Percentiles rank a stretch among this genome's conserved stretches.
Conservation (phyloP, 2,113 vertebrate species). For the Pogona vitticeps region DNA sequence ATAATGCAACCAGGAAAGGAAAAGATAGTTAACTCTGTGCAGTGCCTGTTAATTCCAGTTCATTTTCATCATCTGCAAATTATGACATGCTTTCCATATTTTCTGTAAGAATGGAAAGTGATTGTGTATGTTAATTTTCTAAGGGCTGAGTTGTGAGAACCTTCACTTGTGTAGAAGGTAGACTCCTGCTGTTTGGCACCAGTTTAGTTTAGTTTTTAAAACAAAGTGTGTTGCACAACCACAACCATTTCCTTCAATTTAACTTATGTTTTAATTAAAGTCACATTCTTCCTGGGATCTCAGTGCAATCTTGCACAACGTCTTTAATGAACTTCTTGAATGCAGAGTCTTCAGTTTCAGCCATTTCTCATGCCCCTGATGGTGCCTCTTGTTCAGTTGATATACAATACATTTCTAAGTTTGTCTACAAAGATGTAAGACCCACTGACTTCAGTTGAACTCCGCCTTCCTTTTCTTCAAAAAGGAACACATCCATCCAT, state of each 20-base stretch:
- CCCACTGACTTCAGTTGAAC: background rate
- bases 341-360: background rate
- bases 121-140: background rate
- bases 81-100: background rate
- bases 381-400: background rate
- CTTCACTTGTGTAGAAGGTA: background rate
- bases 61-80: background rate
- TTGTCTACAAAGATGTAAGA: background rate
- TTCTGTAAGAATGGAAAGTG: background rate
- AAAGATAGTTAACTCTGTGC: background rate
- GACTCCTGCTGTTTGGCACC: background rate
- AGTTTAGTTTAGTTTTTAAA: background rate
- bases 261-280: background rate
- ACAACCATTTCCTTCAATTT: background rate
- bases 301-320: background rate
- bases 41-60: background rate
- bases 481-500: too few relatives aligned
- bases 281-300: background rate
- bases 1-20: background rate
- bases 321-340: background rate
- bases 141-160: background rate
- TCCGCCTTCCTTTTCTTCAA: background rate
- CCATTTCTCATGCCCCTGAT: background rate
- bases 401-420: background rate
- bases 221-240: background rate